A percentile compares a stretch with the other conserved stretches of the same genome.
These are phyloP conservation scores for Pseudomyrmex sp. DNA, from an alignment of 1,140 invertebrate genomes.

Conservation along the genomic window DNA sequence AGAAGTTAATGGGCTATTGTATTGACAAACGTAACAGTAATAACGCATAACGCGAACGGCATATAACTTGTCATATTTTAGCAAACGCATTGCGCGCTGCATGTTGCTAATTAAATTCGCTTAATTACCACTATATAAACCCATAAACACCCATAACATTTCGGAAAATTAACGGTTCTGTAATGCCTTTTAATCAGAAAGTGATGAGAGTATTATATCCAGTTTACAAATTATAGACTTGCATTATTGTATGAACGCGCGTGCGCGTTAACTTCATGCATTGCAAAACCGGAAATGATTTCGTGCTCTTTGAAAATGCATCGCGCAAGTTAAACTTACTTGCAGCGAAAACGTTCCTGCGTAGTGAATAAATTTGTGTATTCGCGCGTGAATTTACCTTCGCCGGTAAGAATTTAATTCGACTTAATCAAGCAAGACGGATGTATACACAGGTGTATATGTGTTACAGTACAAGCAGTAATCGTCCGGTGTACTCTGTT, in stretches of 20 bases:
- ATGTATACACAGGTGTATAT: no score
- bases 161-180: neutral
- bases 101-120: conserved; percentile 12
- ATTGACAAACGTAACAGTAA: neutral
- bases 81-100: neutral
- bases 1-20: conserved; percentile 4
- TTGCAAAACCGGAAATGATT: neutral
- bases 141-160: neutral
- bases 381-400: no score
- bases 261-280: neutral
- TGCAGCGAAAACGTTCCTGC: no score
- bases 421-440: no score
- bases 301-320: neutral
- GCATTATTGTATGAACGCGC: neutral
- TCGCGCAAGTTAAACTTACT: no score
- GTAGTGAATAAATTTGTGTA: no score
- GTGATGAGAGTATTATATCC: neutral
- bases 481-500: no score
- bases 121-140: neutral
- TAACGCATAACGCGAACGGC: neutral
- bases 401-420: no score
- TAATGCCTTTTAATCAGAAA: neutral
- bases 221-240: conserved; percentile 22
- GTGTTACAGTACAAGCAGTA: no score
- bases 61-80: neutral